phyloP scores from a whole-genome alignment of 2,888 invertebrate genomes.

The Drosophila rubida region DNA sequence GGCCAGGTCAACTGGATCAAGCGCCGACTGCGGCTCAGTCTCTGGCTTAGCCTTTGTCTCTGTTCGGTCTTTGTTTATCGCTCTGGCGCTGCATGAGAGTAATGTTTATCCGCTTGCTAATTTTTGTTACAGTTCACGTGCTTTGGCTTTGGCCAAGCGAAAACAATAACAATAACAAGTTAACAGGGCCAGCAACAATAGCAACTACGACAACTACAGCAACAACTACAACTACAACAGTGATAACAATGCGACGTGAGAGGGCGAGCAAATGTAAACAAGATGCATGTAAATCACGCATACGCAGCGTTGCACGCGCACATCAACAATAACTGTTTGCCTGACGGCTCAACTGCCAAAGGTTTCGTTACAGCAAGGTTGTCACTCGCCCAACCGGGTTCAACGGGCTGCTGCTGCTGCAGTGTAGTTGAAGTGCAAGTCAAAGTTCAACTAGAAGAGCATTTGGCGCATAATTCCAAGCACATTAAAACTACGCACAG shows the following conservation, averaged over 20 bases:
- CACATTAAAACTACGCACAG: constrained; percentile 64
- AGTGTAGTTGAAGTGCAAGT: constrained; percentile 50
- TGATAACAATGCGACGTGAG: constrained; percentile 14
- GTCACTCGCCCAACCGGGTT: background rate
- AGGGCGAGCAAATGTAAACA: constrained; percentile 57
- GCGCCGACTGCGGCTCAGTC: constrained; percentile 3
- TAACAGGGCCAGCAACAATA: constrained; percentile 40
- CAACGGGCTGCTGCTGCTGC: constrained; percentile 15
- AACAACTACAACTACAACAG: constrained; percentile 6
- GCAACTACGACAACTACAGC: constrained; percentile 16
- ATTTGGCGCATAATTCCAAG: constrained; percentile 69
- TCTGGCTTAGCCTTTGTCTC: background rate
- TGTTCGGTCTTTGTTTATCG: background rate
- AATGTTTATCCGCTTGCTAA: constrained; percentile 50
- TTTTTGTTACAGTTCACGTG: constrained; percentile 65
- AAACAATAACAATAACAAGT: constrained; percentile 66
- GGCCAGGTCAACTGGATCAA: constrained; percentile 18
- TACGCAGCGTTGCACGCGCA: constrained; percentile 74
- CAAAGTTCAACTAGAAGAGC: constrained; percentile 59
- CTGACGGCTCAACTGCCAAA: constrained; percentile 14
- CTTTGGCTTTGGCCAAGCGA: constrained; percentile 63
- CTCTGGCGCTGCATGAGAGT: background rate
- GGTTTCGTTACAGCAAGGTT: constrained; percentile 18
- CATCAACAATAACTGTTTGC: constrained; percentile 59
- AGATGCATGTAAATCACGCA: constrained; percentile 76